Conservation (phyloP, 2,888 invertebrate genomes). For the Petrophora chlorosata region DNA sequence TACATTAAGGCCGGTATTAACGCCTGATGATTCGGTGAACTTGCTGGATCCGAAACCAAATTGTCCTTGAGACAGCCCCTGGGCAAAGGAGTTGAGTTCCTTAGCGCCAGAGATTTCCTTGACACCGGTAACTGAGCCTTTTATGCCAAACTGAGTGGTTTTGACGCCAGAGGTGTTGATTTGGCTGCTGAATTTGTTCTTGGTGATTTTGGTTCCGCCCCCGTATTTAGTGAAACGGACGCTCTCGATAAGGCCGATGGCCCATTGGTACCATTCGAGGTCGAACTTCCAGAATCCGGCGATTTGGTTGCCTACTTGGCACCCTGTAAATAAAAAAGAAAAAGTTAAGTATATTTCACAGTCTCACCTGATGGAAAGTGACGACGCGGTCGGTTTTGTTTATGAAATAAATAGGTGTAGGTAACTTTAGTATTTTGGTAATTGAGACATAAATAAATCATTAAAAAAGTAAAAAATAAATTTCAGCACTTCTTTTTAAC, state of each 20-base stretch:
- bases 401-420: too few species aligned
- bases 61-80: conserved; percentile 24
- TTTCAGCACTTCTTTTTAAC: too few species aligned
- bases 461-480: too few species aligned
- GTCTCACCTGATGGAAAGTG: not conserved
- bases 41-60: conserved; percentile 45
- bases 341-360: not conserved
- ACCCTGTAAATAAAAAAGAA: conserved; percentile 57
- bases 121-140: conserved; percentile 36
- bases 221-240: conserved; percentile 62
- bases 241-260: conserved; percentile 71
- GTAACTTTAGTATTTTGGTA: too few species aligned
- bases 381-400: too few species aligned
- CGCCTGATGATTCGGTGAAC: conserved; percentile 37
- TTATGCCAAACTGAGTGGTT: conserved; percentile 39
- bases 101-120: conserved; percentile 18
- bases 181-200: conserved; percentile 48
- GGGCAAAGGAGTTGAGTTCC: conserved; percentile 15
- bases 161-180: conserved; percentile 35
- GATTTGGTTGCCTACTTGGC: conserved; percentile 80
- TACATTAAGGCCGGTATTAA: conserved; percentile 42
- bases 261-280: conserved; percentile 83
- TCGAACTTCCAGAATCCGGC: conserved; percentile 85
- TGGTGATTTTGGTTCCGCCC: conserved; percentile 49
- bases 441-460: too few species aligned